Conservation (phyloP, 1,140 invertebrate species). For the Dendrolimus kikuchii region DNA sequence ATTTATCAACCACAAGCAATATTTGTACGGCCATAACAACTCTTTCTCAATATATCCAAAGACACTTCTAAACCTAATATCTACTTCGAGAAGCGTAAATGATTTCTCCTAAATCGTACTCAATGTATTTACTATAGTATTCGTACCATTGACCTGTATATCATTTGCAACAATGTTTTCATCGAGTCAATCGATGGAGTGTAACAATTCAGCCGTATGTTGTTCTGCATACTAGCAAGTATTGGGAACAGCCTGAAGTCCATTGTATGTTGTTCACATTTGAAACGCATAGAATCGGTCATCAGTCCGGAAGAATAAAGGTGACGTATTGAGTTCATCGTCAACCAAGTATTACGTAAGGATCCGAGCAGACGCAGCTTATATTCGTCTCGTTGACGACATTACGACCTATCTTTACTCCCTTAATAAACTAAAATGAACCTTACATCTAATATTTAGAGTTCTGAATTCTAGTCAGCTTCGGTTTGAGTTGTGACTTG, state of each 20-base stretch:
- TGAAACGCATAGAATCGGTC: slow-evolving; percentile 26
- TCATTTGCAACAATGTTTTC: too few relatives aligned
- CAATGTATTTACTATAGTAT: too few relatives aligned
- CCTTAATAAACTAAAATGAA: slow-evolving; percentile 23
- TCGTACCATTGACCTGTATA: too few relatives aligned
- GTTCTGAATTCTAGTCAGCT: slow-evolving; percentile 32
- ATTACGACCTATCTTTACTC: slow-evolving; percentile 18
- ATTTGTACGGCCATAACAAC: too few relatives aligned
- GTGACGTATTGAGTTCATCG: slow-evolving; percentile 64
- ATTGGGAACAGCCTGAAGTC: not conserved
- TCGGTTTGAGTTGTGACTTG: slow-evolving; percentile 31
- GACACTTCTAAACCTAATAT: too few relatives aligned
- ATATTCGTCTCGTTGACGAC: slow-evolving; percentile 39
- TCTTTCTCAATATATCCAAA: too few relatives aligned
- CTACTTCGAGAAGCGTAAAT: too few relatives aligned
- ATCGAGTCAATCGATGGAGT: not conserved
- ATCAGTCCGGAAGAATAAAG: slow-evolving; percentile 50
- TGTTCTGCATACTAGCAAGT: not conserved
- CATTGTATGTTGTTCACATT: slow-evolving; percentile 29
- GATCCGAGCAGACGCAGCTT: slow-evolving; percentile 49
- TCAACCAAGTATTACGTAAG: slow-evolving; percentile 62
- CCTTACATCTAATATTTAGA: slow-evolving; percentile 34
- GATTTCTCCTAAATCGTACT: too few relatives aligned
- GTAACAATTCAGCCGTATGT: slow-evolving; percentile 1
- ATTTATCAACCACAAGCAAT: too few relatives aligned